Evolutionary conservation across 2,888 invertebrate species (phyloP).

Genomic region (Drosophila paracracens): DNA sequence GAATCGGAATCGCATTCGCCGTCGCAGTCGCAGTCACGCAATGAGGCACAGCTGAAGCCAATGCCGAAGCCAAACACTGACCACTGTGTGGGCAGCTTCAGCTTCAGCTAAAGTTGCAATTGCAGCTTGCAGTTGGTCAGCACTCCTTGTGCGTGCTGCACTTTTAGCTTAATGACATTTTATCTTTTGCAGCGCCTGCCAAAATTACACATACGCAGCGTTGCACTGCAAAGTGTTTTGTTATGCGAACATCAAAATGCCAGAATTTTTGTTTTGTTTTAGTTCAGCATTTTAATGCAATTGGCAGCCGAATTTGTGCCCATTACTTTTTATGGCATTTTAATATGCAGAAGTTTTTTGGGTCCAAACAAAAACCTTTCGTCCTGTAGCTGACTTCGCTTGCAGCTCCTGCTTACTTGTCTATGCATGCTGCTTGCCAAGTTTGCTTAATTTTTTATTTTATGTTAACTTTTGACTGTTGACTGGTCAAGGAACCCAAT

Average conservation of each 20-base stretch:
- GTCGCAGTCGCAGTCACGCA: constrained; percentile 44
- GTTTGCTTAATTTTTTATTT: constrained; percentile 14
- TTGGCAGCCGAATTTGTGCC: constrained; percentile 82
- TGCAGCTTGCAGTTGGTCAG: constrained; percentile 17
- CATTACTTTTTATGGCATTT: constrained; percentile 82
- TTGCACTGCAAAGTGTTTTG: constrained; percentile 54
- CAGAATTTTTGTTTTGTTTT: constrained; percentile 41
- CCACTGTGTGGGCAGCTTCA: constrained; percentile 74
- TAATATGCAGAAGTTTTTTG: constrained; percentile 82
- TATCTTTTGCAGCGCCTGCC: constrained; percentile 58
- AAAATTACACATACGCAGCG: constrained; percentile 71
- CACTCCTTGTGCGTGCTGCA: constrained; percentile 66
- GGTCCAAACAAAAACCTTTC: constrained; percentile 39
- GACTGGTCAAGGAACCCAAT: constrained; percentile 64
- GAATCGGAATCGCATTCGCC: constrained; percentile 44
- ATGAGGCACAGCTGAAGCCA: constrained; percentile 14
- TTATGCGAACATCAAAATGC: constrained; percentile 72
- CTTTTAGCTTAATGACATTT: constrained; percentile 81
- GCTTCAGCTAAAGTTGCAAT: constrained; percentile 20
- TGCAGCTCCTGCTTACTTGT: constrained; percentile 32
- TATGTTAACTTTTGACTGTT: constrained; percentile 1
- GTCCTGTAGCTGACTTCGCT: constrained; percentile 14
- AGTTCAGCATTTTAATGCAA: constrained; percentile 69
- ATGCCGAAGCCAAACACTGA: constrained; percentile 46
- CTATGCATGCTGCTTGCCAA: constrained; percentile 71